Conservation (phyloP, 2,797 vertebrate species). For the Galago senegalensis region DNA sequence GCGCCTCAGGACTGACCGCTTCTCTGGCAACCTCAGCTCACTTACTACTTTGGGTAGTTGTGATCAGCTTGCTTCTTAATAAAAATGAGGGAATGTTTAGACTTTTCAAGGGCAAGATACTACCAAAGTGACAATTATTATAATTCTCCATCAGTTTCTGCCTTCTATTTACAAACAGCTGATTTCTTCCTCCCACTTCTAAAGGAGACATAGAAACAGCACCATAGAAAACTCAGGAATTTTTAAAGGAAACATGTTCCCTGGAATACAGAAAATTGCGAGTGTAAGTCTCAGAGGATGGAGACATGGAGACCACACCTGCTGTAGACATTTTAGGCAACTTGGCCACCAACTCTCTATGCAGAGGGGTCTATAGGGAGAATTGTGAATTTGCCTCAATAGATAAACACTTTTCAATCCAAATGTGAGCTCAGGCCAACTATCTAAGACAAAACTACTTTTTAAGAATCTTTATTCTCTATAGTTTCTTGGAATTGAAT, state of each 20-base stretch:
- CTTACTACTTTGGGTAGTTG: background rate
- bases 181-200: conserved; percentile 69
- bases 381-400: background rate
- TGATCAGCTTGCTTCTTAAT: background rate
- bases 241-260: background rate
- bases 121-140: background rate
- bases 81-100: background rate
- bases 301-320: background rate
- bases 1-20: background rate
- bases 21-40: fast-evolving
- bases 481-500: background rate
- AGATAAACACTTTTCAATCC: background rate
- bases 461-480: background rate
- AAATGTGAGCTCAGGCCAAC: background rate
- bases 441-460: background rate
- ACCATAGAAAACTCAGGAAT: background rate
- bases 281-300: background rate
- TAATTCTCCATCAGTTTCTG: conserved; percentile 54
- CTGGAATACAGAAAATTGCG: background rate
- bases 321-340: background rate
- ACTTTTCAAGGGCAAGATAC: background rate
- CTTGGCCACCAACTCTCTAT: background rate
- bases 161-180: conserved; percentile 78
- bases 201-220: conserved; percentile 3
- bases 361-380: background rate